phyloP scores from a whole-genome alignment of 2,113 vertebrate species.

The Sapajus apella region DNA sequence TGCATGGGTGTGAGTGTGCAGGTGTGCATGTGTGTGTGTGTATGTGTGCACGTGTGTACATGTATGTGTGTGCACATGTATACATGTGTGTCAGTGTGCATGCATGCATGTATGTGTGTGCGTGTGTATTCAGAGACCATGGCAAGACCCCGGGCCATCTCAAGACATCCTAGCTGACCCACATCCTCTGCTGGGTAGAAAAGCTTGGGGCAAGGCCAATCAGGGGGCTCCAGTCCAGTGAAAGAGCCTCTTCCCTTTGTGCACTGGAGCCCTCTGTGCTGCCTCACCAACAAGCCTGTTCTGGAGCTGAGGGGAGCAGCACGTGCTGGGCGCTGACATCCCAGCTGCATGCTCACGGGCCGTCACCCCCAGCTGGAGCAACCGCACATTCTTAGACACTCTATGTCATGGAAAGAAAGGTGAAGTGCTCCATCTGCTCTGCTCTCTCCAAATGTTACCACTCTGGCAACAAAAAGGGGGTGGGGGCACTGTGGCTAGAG shows the following conservation, averaged over 20 bases:
- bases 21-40: neutral
- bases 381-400: constrained; percentile 65
- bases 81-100: neutral
- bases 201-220: neutral
- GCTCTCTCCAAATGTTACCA: constrained; percentile 9
- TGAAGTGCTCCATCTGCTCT: constrained; percentile 53
- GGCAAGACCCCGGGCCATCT: neutral
- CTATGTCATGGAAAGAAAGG: constrained; percentile 70
- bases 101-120: neutral
- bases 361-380: constrained; percentile 30
- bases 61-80: neutral
- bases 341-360: neutral
- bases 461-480: neutral
- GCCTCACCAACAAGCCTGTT: neutral
- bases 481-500: neutral
- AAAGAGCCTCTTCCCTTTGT: neutral
- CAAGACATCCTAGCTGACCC: neutral
- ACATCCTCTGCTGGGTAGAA: neutral
- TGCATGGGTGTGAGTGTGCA: neutral
- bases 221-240: neutral
- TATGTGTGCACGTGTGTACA: neutral
- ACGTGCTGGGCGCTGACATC: neutral
- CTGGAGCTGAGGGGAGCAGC: neutral
- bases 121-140: neutral
- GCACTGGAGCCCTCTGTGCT: neutral